These are phyloP conservation scores for Micrasema longulum DNA, from an alignment of 1,140 invertebrate genomes.

Conservation along the genomic window DNA sequence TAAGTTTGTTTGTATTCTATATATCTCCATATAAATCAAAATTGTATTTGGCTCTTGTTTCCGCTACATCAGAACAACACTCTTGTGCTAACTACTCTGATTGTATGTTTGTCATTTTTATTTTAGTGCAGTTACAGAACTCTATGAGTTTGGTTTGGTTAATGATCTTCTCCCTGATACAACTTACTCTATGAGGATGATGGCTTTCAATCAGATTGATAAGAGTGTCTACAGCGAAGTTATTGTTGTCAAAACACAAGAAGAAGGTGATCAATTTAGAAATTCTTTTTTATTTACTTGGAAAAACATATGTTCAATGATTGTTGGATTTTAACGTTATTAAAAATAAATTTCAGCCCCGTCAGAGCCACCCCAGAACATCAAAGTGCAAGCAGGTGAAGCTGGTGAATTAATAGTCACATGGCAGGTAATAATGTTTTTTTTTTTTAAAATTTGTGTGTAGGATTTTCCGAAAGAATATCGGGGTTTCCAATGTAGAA, in stretches of 20 bases:
- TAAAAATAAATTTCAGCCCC: conserved; percentile 70
- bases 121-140: conserved; percentile 39
- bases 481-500: too few relatives aligned
- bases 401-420: conserved; percentile 77
- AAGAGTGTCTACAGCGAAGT: conserved; percentile 76
- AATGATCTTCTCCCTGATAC: conserved; percentile 79
- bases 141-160: conserved; percentile 66
- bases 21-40: too few relatives aligned
- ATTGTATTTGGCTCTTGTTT: too few relatives aligned
- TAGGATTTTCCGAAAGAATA: too few relatives aligned
- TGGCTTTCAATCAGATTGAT: conserved; percentile 82
- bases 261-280: conserved; percentile 69
- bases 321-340: too few relatives aligned
- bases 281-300: too few relatives aligned
- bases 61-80: too few relatives aligned
- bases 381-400: conserved; percentile 76
- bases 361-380: conserved; percentile 77
- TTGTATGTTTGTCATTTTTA: too few relatives aligned
- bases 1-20: too few relatives aligned
- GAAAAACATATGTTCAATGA: neutral
- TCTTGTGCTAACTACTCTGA: neutral
- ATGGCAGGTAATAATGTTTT: conserved; percentile 79
- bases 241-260: conserved; percentile 77
- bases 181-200: conserved; percentile 81
- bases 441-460: too few relatives aligned